phyloP scores from a whole-genome alignment of 2,113 vertebrate genomes.

The Nothobranchius furzeri region DNA sequence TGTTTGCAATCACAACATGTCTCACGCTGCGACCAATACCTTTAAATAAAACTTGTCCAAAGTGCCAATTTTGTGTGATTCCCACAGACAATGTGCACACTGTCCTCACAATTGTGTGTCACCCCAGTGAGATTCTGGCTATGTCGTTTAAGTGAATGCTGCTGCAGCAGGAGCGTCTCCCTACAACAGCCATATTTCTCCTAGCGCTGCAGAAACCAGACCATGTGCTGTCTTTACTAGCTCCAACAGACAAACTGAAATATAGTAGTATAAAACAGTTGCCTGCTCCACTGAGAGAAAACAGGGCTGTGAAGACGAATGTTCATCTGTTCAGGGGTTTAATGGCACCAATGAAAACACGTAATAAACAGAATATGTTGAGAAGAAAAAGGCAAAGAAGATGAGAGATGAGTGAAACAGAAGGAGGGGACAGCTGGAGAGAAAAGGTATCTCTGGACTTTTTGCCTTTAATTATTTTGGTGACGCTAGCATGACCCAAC shows the following conservation, averaged over 20 bases:
- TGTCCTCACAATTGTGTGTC: background rate
- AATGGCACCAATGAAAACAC: constrained; percentile 36
- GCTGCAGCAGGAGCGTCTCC: constrained; percentile 1
- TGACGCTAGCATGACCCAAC: too few species aligned
- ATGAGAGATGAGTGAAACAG: background rate
- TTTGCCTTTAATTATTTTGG: too few species aligned
- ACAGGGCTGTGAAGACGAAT: constrained; percentile 35
- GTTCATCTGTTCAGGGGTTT: constrained; percentile 36
- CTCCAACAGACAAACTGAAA: constrained; percentile 43
- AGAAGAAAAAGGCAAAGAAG: background rate
- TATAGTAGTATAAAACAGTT: constrained; percentile 29
- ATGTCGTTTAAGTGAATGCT: background rate
- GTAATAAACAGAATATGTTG: constrained; percentile 35
- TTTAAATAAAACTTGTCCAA: too few species aligned
- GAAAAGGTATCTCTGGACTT: background rate
- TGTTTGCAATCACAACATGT: background rate
- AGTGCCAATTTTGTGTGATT: too few species aligned
- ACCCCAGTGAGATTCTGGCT: too few species aligned
- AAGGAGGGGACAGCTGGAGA: background rate
- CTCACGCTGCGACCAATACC: background rate
- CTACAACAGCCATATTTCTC: constrained; percentile 9
- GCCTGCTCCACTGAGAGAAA: constrained; percentile 28
- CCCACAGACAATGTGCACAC: too few species aligned
- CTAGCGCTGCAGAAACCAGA: constrained; percentile 12
- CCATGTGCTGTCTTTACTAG: constrained; percentile 5